phyloP scores from a whole-genome alignment of 2,797 vertebrate genomes.

The Emydoidea blandingii region DNA sequence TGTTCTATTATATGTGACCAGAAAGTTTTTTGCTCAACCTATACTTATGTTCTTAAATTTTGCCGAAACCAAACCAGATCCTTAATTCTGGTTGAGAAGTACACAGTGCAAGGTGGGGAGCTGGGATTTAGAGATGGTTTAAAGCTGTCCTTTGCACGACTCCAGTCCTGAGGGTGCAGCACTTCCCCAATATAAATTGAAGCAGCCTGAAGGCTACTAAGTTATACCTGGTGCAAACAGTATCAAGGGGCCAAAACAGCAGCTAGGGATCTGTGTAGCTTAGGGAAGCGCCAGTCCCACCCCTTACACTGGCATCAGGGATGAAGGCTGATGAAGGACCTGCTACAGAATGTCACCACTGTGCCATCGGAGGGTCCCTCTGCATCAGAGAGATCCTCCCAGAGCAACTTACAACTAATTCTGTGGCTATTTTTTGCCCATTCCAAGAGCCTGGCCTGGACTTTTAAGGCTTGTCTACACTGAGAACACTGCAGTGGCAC shows the following conservation, averaged over 20 bases:
- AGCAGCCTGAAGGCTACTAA: background rate
- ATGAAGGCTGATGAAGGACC: background rate
- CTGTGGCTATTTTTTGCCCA: background rate
- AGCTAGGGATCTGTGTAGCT: background rate
- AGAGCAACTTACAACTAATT: background rate
- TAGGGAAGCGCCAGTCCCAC: background rate
- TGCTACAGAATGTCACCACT: background rate
- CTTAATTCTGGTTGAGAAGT: background rate
- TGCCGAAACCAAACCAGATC: background rate
- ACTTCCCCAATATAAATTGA: background rate
- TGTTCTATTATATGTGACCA: background rate
- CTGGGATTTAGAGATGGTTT: background rate
- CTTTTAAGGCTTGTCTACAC: background rate
- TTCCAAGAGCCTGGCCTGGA: background rate
- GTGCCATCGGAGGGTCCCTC: background rate
- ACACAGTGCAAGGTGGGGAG: background rate
- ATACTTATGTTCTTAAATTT: background rate
- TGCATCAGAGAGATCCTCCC: background rate
- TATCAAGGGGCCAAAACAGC: background rate
- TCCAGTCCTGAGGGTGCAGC: background rate
- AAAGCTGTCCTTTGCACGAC: background rate
- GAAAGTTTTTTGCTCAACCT: background rate
- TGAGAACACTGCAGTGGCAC: background rate
- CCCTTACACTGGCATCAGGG: background rate
- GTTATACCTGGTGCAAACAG: background rate